phyloP scores from a whole-genome alignment of 1,140 invertebrate genomes.

The Nylanderia fulva region DNA sequence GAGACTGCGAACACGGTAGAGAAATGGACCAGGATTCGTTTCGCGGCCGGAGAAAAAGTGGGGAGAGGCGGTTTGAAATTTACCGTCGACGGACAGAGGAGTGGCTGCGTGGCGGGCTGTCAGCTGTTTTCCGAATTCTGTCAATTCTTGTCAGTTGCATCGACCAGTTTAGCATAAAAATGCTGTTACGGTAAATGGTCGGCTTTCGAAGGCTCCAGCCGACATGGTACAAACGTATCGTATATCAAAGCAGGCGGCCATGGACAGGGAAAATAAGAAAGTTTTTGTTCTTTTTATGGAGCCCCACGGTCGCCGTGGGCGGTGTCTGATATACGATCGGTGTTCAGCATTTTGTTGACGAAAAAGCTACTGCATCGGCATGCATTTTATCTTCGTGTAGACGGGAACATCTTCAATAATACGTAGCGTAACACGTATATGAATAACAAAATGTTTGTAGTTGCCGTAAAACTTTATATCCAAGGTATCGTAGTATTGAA shows the following conservation, averaged over 20 bases:
- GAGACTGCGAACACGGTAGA: slow-evolving; percentile 46
- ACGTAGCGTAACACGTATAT: neutral
- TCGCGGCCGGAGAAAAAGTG: slow-evolving; percentile 54
- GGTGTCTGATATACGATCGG: slow-evolving; percentile 74
- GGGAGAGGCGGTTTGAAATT: slow-evolving; percentile 66
- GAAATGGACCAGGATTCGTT: slow-evolving; percentile 51
- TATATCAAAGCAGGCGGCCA: slow-evolving; percentile 79
- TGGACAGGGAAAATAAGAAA: slow-evolving; percentile 75
- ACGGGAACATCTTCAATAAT: slow-evolving; percentile 58
- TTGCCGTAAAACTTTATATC: neutral
- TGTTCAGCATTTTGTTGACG: slow-evolving; percentile 75
- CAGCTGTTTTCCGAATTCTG: slow-evolving; percentile 78
- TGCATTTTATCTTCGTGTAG: slow-evolving; percentile 58
- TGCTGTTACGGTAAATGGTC: slow-evolving; percentile 76
- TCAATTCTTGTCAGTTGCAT: slow-evolving; percentile 78
- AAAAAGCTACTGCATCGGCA: slow-evolving; percentile 73
- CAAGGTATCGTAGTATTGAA: neutral
- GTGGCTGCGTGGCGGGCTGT: slow-evolving; percentile 67
- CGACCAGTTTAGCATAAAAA: slow-evolving; percentile 79
- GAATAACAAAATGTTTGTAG: no score
- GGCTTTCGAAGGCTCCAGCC: slow-evolving; percentile 75
- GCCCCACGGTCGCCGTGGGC: slow-evolving; percentile 72
- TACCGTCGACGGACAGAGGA: slow-evolving; percentile 69
- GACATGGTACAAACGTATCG: slow-evolving; percentile 79
- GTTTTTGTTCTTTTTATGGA: slow-evolving; percentile 75